phyloP scores from a whole-genome alignment of 2,113 vertebrate genomes.

The Eubucco bourcierii region DNA sequence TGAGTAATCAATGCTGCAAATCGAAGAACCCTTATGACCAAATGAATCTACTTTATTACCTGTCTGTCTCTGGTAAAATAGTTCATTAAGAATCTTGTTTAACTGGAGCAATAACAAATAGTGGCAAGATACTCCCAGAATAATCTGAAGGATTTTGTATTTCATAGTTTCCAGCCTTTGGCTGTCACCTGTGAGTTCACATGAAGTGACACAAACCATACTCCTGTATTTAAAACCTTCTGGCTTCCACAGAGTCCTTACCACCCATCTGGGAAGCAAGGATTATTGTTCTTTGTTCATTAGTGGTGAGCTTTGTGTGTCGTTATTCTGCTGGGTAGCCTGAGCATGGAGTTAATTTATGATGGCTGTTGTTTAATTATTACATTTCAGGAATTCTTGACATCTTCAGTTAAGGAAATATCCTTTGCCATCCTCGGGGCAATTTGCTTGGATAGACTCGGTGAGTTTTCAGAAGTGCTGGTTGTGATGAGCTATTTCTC shows the following conservation, averaged over 20 bases:
- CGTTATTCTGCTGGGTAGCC: neutral
- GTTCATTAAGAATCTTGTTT: neutral
- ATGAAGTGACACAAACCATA: accelerated
- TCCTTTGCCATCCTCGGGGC: neutral
- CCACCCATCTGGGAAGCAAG: neutral
- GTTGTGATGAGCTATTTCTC: neutral
- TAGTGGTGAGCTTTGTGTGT: neutral
- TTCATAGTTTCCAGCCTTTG: neutral
- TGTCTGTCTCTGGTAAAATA: neutral
- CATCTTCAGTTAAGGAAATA: neutral
- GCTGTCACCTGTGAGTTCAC: neutral
- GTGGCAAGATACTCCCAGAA: neutral
- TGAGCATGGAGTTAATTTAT: neutral
- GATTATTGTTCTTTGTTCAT: neutral
- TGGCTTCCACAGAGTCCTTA: neutral
- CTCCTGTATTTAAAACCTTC: neutral
- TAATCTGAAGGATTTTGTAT: neutral
- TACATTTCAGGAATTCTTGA: neutral
- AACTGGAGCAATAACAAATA: neutral
- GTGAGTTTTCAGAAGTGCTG: neutral
- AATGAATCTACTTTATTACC: neutral
- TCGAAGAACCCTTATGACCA: neutral
- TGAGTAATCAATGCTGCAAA: constrained; percentile 32
- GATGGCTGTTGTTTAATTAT: neutral
- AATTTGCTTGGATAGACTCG: neutral